These are phyloP conservation scores for Proales similis DNA, from an alignment of 1,140 invertebrate genomes.

Conservation along the genomic window DNA sequence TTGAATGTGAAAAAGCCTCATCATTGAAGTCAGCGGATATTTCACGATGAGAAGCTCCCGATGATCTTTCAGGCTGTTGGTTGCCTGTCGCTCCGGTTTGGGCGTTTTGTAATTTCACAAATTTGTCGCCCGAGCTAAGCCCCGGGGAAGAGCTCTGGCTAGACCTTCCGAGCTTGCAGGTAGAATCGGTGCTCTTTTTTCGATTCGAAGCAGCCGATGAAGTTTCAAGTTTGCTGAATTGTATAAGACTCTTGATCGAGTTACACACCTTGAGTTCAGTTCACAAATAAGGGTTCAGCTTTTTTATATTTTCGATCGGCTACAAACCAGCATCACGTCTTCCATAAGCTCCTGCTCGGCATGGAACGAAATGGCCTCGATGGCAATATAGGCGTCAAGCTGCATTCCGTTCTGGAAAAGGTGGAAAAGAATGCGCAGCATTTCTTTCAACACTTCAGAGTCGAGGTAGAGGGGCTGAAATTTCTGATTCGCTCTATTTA, in stretches of 20 bases:
- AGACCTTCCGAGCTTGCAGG: too few species aligned
- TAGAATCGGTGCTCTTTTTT: too few species aligned
- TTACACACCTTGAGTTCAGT: constrained; percentile 32
- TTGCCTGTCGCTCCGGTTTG: too few species aligned
- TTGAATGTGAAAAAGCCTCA: too few species aligned
- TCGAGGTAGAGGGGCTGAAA: constrained; percentile 20
- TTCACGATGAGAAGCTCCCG: too few species aligned
- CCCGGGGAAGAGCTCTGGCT: too few species aligned
- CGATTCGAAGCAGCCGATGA: too few species aligned
- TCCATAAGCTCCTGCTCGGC: constrained; percentile 31
- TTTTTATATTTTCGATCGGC: not conserved
- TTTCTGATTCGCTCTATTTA: constrained; percentile 19
- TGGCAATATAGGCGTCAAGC: constrained; percentile 20
- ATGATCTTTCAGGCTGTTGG: too few species aligned
- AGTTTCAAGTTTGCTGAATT: constrained; percentile 20
- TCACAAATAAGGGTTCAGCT: not conserved
- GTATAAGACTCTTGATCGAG: constrained; percentile 28
- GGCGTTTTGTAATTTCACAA: too few species aligned
- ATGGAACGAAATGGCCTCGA: constrained; percentile 16
- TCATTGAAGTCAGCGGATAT: too few species aligned
- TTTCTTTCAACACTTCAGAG: constrained; percentile 32
- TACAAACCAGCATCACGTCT: constrained; percentile 22
- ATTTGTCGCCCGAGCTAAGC: too few species aligned
- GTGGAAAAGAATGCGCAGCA: constrained; percentile 11
- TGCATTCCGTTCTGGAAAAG: constrained; percentile 23